These are phyloP conservation scores for Heptranchias perlo DNA, from an alignment of 2,113 vertebrate genomes.

Conservation along the genomic window DNA sequence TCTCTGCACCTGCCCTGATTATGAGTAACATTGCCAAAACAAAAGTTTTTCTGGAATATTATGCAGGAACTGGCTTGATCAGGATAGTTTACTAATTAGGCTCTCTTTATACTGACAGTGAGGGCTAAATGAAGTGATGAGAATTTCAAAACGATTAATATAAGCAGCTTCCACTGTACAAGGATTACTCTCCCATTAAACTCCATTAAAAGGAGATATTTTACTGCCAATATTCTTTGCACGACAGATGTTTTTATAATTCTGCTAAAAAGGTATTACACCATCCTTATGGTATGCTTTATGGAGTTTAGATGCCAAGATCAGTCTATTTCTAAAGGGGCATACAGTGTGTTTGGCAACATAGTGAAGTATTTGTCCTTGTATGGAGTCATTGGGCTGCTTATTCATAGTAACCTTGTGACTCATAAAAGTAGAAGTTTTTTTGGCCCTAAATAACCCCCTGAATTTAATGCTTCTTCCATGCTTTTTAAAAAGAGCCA, in stretches of 20 bases:
- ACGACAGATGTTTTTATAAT: constrained; percentile 28
- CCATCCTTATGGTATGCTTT: constrained; percentile 28
- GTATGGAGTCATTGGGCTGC: constrained; percentile 17
- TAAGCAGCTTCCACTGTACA: neutral
- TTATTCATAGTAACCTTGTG: constrained; percentile 12
- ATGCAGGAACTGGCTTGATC: constrained; percentile 28
- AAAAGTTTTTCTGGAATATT: constrained; percentile 30
- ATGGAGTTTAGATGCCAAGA: neutral
- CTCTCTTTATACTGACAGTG: neutral
- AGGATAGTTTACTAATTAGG: neutral
- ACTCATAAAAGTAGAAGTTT: constrained; percentile 21
- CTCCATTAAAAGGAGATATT: neutral
- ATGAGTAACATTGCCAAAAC: neutral
- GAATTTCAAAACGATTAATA: neutral
- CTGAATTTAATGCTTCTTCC: neutral
- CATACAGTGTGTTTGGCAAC: constrained; percentile 20
- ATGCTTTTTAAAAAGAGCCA: neutral
- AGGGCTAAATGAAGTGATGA: neutral
- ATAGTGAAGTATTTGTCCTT: constrained; percentile 11
- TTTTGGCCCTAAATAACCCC: neutral
- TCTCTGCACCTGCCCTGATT: neutral
- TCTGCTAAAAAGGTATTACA: constrained; percentile 5
- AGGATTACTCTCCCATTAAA: neutral
- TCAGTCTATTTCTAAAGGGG: constrained; percentile 28
- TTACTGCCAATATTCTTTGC: neutral